Evolutionary conservation across 1,140 invertebrate genomes (phyloP), one percentile per base, ranked within the genome.

Genomic region (Cotesia chilonis): DNA sequence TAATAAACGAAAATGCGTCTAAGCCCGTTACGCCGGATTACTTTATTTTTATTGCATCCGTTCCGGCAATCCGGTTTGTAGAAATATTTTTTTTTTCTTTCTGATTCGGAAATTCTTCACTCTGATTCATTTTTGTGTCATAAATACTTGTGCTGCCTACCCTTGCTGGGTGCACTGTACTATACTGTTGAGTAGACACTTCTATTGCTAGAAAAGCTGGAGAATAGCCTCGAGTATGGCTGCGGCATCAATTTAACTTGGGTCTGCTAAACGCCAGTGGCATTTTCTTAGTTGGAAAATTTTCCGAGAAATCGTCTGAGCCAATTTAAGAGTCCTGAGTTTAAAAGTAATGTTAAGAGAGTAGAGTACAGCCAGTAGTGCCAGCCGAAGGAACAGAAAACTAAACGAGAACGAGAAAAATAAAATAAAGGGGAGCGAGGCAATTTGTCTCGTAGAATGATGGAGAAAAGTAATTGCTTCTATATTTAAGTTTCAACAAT

Each of bases 381-480:
- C 54, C 17, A 55, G n/a, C n/a, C 5, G 12, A 20, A 5, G 1
- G 54, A 55, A 55, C n/a, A 59, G 57, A 59, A 20, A 20, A 59
- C 57, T 9, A 61, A 28, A 20, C 10, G 59, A 59, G 14, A 59
- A 6, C 10, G 10, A 35, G 59, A 28, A 41, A 52, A 36, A 10
- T 37, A 20, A 20, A 65, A 37, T n/a, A 20, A n/a, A 54, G 66
- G 28, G 28, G 51, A 36, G n/a, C 28, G 54, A 68, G 51, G 60
- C 61, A 71, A 71, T 71, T 71, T 71, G 70, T 71, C 70, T 41
- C 41, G 51, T 35, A 61, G 70, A 51, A 17, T 35, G 51, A 65
- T 20, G n/a, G 37, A 57, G 37, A 38, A 55, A 64, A 65, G 70
- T 71, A 71, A 71, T 71, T 71, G 70, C 47, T 71, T 65, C 70